These are phyloP conservation scores for Buathra laborator DNA, from an alignment of 2,888 invertebrate species.

Conservation along the genomic window DNA sequence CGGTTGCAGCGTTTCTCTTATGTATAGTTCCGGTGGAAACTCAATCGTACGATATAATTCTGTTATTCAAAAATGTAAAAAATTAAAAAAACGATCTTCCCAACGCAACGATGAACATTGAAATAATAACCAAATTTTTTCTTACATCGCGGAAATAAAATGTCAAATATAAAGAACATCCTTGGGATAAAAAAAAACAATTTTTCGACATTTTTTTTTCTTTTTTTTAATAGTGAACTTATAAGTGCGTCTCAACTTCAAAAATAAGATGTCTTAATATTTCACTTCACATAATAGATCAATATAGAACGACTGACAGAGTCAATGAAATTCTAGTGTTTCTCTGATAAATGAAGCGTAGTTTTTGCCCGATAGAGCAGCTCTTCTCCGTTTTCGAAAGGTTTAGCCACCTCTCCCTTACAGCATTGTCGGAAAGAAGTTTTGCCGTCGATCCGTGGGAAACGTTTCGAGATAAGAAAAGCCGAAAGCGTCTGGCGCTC, in stretches of 20 bases:
- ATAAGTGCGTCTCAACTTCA: background rate
- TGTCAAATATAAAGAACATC: background rate
- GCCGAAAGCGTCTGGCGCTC: constrained; percentile 8
- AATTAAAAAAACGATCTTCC: background rate
- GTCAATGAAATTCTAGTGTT: background rate
- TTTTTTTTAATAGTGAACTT: background rate
- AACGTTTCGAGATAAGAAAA: constrained; percentile 7
- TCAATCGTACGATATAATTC: too few species aligned
- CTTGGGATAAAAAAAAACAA: background rate
- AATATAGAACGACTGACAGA: background rate
- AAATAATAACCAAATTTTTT: background rate
- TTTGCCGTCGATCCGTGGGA: constrained; percentile 12
- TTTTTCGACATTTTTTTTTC: background rate
- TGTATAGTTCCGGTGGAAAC: too few species aligned
- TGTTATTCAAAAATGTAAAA: background rate
- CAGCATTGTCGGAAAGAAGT: constrained; percentile 10
- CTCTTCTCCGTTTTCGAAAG: background rate
- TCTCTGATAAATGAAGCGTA: background rate
- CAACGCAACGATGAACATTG: background rate
- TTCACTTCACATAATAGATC: background rate
- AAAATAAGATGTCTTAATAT: background rate
- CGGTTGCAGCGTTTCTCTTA: too few species aligned
- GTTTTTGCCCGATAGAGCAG: background rate
- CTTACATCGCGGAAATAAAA: background rate
- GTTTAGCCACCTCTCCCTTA: background rate